Evolutionary conservation across 2,888 invertebrate species (phyloP), one percentile per base, ranked within the genome.

Genomic region (Alsophila aescularia): DNA sequence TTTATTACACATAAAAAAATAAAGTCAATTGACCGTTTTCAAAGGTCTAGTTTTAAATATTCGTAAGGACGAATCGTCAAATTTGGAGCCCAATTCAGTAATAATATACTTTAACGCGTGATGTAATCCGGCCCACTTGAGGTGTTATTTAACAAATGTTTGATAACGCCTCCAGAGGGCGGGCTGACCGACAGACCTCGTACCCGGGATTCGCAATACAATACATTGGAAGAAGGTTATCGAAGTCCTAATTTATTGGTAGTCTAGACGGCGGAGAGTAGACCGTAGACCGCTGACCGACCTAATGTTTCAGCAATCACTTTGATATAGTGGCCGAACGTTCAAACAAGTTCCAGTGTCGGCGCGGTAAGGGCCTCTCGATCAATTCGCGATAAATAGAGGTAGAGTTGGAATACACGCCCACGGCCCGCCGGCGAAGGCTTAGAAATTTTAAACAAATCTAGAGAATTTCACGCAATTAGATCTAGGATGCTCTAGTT

Each of bases 281-380:
- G n/a, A n/a, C n/a, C n/a, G n/a, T 74, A 73, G 79, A 81, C 79
- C 80, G 77, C 76, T 67, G 69, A 56, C 68, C 72, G 72, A 75
- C 73, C 75, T 74, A 78, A 81, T 78, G 77, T 81, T 81, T 76
- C 75, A 77, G 75, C 79, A 72, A 79, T 79, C 77, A 72, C 75
- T 80, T 81, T 82, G 81, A 82, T 83, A 79, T 79, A 81, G 75
- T 78, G 72, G 59, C 70, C 39, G 42, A 54, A 69, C 70, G 72
- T 72, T 69, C 76, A 72, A 77, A 74, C 73, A 74, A 75, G 72
- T 70, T 70, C 70, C 61, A 67, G 67, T 69, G 69, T 67, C 60
- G 69, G 70, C 67, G 65, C 64, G 64, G 68, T 69, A 64, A 71
- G 65, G 67, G 66, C 72, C 70, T 69, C 57, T 64, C 66, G 73